Evolutionary conservation across 2,113 vertebrate genomes (phyloP).

Genomic region (Ailurus styani): DNA sequence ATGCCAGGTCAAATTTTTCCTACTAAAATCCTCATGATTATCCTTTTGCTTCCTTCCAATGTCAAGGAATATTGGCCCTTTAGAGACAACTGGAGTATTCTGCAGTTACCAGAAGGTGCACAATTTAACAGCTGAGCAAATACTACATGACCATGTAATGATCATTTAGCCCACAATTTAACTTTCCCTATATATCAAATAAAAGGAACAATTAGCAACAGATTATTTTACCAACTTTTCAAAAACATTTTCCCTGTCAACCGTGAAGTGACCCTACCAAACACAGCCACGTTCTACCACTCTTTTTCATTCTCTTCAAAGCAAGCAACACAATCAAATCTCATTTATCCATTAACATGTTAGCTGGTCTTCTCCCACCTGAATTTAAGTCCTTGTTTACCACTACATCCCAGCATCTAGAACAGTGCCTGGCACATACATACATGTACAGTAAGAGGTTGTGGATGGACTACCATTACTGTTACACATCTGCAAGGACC

Average conservation of each 20-base stretch:
- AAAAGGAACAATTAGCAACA: not conserved
- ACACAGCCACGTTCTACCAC: not conserved
- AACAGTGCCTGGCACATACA: not conserved
- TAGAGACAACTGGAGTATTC: not conserved
- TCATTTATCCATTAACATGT: not conserved
- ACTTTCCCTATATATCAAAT: not conserved
- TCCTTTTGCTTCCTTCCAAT: not conserved
- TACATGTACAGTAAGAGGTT: not conserved
- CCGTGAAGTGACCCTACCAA: not conserved
- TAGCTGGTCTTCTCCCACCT: not conserved
- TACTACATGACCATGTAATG: not conserved
- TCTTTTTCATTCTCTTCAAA: not conserved
- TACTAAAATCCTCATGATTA: not conserved
- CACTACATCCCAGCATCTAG: not conserved
- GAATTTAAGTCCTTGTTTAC: not conserved
- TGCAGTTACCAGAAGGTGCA: not conserved
- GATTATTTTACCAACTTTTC: not conserved
- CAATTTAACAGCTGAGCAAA: too few relatives aligned
- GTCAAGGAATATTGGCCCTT: not conserved
- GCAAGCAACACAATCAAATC: not conserved
- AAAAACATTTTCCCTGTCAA: not conserved
- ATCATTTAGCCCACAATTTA: not conserved
- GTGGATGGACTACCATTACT: fast-evolving
- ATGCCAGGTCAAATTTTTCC: not conserved
- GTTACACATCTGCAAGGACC: not conserved